Conservation (phyloP, 2,888 invertebrate genomes). For the Spisula subtruncata region DNA sequence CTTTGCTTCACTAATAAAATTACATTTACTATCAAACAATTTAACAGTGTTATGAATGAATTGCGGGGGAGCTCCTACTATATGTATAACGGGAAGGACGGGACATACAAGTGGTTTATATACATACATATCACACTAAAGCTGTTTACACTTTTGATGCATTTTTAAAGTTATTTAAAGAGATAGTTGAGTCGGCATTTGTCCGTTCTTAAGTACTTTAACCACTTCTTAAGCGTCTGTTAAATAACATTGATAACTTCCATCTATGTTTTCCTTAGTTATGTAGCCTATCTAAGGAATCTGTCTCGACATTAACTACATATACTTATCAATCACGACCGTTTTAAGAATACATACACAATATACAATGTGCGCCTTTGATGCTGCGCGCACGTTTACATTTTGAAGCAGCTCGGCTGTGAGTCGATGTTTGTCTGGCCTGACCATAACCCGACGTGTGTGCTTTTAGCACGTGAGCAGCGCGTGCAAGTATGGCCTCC, state of each 20-base stretch:
- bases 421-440: too few species aligned
- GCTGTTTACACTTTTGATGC: neutral
- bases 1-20: neutral
- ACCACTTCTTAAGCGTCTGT: constrained; percentile 3
- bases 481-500: too few species aligned
- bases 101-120: neutral
- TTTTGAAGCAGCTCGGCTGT: neutral
- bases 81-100: neutral
- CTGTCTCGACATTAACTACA: constrained; percentile 8
- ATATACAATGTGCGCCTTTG: constrained; percentile 4
- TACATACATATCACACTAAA: neutral
- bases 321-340: neutral
- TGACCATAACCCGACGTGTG: too few species aligned
- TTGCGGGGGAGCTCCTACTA: neutral
- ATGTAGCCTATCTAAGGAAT: constrained; percentile 25
- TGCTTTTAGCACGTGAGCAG: too few species aligned
- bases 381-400: neutral
- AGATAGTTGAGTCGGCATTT: neutral
- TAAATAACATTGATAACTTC: neutral
- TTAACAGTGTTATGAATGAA: neutral
- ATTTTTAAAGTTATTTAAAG: neutral
- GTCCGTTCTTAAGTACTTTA: neutral
- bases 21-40: neutral
- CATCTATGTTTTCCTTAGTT: neutral
- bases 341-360: neutral